phyloP scores from a whole-genome alignment of 2,888 invertebrate genomes.

The Cephus sareptanus region DNA sequence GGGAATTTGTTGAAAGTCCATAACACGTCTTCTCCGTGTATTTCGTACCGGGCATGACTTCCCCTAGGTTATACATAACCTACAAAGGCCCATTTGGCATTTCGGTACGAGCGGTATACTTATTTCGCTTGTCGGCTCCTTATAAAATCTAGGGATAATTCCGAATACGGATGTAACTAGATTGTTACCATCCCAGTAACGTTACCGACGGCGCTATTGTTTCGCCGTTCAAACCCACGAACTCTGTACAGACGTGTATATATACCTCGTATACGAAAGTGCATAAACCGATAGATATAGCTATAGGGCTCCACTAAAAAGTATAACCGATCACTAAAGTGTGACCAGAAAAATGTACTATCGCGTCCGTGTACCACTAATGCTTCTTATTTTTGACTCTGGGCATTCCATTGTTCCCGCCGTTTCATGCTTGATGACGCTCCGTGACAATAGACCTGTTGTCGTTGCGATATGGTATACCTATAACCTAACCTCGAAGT shows the following conservation, averaged over 20 bases:
- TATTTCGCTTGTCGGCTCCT: background rate
- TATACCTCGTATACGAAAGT: background rate
- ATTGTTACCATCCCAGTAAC: background rate
- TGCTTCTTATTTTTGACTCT: background rate
- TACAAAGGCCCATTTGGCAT: background rate
- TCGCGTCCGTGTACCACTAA: background rate
- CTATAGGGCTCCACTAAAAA: background rate
- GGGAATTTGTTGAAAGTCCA: background rate
- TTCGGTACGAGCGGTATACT: background rate
- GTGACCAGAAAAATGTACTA: background rate
- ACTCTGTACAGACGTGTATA: background rate
- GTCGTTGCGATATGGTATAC: background rate
- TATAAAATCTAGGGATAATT: background rate
- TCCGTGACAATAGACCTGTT: background rate
- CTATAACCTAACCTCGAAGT: background rate
- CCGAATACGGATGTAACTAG: background rate
- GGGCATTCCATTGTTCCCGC: slow-evolving; percentile 44
- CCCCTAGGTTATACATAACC: background rate
- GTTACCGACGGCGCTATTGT: background rate
- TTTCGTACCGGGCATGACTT: background rate
- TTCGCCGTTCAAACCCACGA: background rate
- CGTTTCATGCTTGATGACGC: slow-evolving; percentile 46
- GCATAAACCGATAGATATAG: background rate
- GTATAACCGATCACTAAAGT: background rate
- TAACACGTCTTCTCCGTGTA: background rate